Evolutionary conservation across 2,797 vertebrate species (phyloP).

Genomic region (Serranus cabrilla): DNA sequence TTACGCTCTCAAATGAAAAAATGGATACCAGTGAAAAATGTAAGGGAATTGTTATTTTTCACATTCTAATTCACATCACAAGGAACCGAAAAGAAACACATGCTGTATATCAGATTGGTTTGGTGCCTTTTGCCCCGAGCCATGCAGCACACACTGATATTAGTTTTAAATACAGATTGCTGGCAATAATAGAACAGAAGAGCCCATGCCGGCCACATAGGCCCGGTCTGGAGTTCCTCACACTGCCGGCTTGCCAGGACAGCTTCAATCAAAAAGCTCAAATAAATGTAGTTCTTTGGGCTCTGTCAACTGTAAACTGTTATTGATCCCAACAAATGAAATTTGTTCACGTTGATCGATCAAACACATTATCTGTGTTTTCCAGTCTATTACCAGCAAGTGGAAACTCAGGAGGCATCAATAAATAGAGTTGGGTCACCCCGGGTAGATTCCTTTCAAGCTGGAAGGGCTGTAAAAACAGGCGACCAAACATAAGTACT

Average conservation of each 20-base stretch:
- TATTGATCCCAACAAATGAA: slow-evolving; percentile 99
- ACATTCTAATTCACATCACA: slow-evolving; percentile 88
- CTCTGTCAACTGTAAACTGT: slow-evolving; percentile 98
- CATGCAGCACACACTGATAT: slow-evolving; percentile 85
- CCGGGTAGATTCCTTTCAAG: slow-evolving; percentile 85
- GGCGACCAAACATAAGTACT: slow-evolving; percentile 84
- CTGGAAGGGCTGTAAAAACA: slow-evolving; percentile 78
- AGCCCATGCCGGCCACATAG: slow-evolving; percentile 85
- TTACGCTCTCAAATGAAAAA: slow-evolving; percentile 84
- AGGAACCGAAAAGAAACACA: slow-evolving; percentile 84
- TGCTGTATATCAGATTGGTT: slow-evolving; percentile 88
- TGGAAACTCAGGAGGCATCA: slow-evolving; percentile 92
- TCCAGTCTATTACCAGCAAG: slow-evolving; percentile 97
- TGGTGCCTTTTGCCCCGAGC: slow-evolving; percentile 89
- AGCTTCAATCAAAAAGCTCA: slow-evolving; percentile 94
- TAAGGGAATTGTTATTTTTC: slow-evolving; percentile 87
- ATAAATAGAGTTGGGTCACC: slow-evolving; percentile 90
- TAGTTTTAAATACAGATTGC: slow-evolving; percentile 95
- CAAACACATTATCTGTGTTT: slow-evolving; percentile 98
- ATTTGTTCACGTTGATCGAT: slow-evolving; percentile 99
- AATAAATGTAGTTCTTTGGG: slow-evolving; percentile 94
- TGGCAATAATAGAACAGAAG: slow-evolving; percentile 87
- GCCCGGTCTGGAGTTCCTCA: slow-evolving; percentile 83
- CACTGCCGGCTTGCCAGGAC: slow-evolving; percentile 84
- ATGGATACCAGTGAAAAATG: slow-evolving; percentile 84